These are phyloP conservation scores for Hybos culiciformis DNA, from an alignment of 2,888 invertebrate genomes.

Conservation along the genomic window DNA sequence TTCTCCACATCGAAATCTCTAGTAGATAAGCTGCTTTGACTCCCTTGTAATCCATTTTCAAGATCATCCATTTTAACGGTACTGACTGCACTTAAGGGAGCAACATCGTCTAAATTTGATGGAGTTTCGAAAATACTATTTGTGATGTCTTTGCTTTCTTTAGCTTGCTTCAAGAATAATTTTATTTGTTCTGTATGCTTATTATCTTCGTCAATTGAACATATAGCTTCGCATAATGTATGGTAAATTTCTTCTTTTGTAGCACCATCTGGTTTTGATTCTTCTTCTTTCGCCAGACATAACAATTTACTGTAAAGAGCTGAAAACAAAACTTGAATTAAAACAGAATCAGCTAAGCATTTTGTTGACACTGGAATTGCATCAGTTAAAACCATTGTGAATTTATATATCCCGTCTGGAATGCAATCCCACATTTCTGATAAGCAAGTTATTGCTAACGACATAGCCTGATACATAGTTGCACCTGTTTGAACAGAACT, in stretches of 20 bases:
- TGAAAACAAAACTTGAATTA: constrained; percentile 57
- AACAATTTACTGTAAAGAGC: constrained; percentile 53
- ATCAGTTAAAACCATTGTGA: constrained; percentile 49
- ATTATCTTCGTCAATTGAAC: constrained; percentile 65
- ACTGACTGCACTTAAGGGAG: constrained; percentile 24
- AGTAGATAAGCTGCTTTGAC: constrained; percentile 23
- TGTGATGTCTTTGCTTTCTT: constrained; percentile 32
- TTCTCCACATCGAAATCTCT: constrained; percentile 36
- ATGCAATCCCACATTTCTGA: constrained; percentile 55
- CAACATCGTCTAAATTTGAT: constrained; percentile 19
- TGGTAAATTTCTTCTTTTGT: constrained; percentile 45
- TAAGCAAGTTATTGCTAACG: constrained; percentile 54
- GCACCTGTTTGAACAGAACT: constrained; percentile 60
- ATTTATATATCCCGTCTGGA: constrained; percentile 43
- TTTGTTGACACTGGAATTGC: constrained; percentile 53
- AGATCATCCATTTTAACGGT: constrained; percentile 30
- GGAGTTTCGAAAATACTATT: constrained; percentile 30
- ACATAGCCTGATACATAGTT: constrained; percentile 70
- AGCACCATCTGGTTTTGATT: constrained; percentile 16
- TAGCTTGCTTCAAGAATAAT: constrained; percentile 43
- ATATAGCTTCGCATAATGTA: constrained; percentile 64
- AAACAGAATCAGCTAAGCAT: constrained; percentile 51
- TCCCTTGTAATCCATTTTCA: constrained; percentile 12
- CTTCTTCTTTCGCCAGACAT: constrained; percentile 34
- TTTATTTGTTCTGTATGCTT: constrained; percentile 64